These are phyloP conservation scores for Eupithecia centaureata DNA, from an alignment of 2,888 invertebrate genomes.

Conservation along the genomic window DNA sequence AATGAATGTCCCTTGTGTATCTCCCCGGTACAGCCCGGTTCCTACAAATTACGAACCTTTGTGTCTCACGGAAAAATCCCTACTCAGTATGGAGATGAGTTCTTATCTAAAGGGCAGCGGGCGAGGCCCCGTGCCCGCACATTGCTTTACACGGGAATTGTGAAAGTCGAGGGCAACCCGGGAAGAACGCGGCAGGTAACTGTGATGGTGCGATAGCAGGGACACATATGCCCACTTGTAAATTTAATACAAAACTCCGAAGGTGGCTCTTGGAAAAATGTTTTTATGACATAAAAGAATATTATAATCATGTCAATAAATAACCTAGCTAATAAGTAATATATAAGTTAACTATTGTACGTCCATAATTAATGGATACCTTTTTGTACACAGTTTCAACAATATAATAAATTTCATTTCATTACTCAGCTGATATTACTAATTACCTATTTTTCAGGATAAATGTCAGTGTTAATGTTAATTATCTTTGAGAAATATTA, in stretches of 20 bases:
- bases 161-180: background rate
- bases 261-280: too few relatives aligned
- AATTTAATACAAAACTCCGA: too few relatives aligned
- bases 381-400: too few relatives aligned
- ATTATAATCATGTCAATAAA: too few relatives aligned
- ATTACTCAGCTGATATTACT: background rate
- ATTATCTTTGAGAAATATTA: background rate
- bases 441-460: background rate
- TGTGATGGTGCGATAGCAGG: background rate
- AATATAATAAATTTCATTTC: too few relatives aligned
- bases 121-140: slow-evolving; percentile 10
- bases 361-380: too few relatives aligned
- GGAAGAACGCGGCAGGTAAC: background rate
- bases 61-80: slow-evolving; percentile 33
- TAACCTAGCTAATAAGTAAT: too few relatives aligned
- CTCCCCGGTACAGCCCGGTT: slow-evolving; percentile 14
- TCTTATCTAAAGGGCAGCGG: slow-evolving; percentile 32
- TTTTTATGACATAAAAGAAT: too few relatives aligned
- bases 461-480: background rate
- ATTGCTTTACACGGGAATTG: slow-evolving; percentile 8
- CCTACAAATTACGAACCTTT: slow-evolving; percentile 33
- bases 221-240: too few relatives aligned
- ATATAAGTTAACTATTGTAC: too few relatives aligned
- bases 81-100: slow-evolving; percentile 38
- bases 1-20: slow-evolving; percentile 29